Percentiles rank a stretch among this genome's conserved stretches.
phyloP scores from a whole-genome alignment of 37 sponge, comb jelly and placozoan genomes.

The Haliclona indistincta region DNA sequence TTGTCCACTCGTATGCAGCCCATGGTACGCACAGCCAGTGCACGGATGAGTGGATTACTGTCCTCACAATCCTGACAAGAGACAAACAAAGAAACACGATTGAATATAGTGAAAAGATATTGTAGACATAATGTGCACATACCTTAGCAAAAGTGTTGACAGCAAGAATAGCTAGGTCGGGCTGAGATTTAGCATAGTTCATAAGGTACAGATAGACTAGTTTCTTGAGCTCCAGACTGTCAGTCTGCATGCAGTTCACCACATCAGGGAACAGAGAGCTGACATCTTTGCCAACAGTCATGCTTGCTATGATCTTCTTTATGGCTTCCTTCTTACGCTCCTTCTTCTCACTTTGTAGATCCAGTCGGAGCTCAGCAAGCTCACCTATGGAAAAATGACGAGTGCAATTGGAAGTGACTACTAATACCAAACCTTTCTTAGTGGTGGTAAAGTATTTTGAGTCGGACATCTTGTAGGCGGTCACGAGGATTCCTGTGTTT shows the following conservation, averaged over 20 bases:
- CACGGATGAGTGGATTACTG: slow-evolving; percentile 91
- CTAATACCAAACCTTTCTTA: slow-evolving; percentile 86
- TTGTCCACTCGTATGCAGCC: slow-evolving; percentile 97
- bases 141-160: slow-evolving; percentile 99
- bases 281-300: slow-evolving; percentile 99
- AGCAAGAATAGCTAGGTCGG: slow-evolving; percentile 95
- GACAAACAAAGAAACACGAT: background rate
- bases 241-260: slow-evolving; percentile 98
- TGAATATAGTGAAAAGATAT: background rate
- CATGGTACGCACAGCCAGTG: slow-evolving; percentile 95
- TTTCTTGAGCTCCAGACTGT: slow-evolving; percentile 98
- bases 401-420: background rate
- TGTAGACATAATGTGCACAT: background rate
- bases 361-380: slow-evolving; percentile 94
- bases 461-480: slow-evolving; percentile 95
- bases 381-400: slow-evolving; percentile 63
- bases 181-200: slow-evolving; percentile 99
- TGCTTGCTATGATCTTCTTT: slow-evolving; percentile 99
- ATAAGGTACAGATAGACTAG: slow-evolving; percentile 98
- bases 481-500: no score
- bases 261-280: slow-evolving; percentile 97
- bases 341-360: slow-evolving; percentile 93
- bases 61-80: slow-evolving; percentile 80
- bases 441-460: slow-evolving; percentile 98
- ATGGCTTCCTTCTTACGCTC: slow-evolving; percentile 96